Evolutionary conservation across 2,113 vertebrate genomes (phyloP), one percentile per base, ranked within the genome.

Genomic region (Hystrix brachyura): DNA sequence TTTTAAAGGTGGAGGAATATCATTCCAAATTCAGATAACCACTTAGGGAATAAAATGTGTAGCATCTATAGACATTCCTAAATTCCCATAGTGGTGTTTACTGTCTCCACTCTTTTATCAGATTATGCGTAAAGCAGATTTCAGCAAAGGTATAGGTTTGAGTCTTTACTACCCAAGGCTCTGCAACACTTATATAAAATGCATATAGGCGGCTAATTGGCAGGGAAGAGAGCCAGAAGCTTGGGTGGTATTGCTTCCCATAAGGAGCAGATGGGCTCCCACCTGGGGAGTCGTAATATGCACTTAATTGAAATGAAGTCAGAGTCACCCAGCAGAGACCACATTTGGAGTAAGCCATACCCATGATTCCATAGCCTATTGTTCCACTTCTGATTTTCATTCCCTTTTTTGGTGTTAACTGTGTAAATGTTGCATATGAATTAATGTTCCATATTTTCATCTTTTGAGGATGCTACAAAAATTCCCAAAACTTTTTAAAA

Each of bases 281-380:
- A 94, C 90, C 87, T 94, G 87, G 86, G 82, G 69, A 96, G n/a
- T 21, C 92, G 23, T 90, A 94, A 90, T 81, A 96, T 23, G 38
- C 80, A 95, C 93, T 96, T 96, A 96, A 97, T 23, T 96, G 95
- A 91, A 96, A 97, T 86, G 84, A 97, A 97, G 86, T 86, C 86
- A 90, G 79, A 83, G 43, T 91, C 23, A 83, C 15, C 18, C 86
- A 95, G 46, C 86, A 96, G 85, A 92, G 67, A 25, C 62, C 43
- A 62, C 76, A 95, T 81, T 93, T 83, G 74, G 69, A 82, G 32
- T 46, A 79, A 55, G 15, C 55, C 29, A 27, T 38, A 18, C 67
- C 76, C 64, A n/a, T 43, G 76, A 93, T 76, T 88, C 51, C 8
- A 11, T 9, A 59, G 25, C 46, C 60, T 87, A 25, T 90, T 72